Percentiles rank a stretch among this genome's conserved stretches.
Conservation (phyloP, 64 coral and sea anemone species). For the Montipora efflorescens region DNA sequence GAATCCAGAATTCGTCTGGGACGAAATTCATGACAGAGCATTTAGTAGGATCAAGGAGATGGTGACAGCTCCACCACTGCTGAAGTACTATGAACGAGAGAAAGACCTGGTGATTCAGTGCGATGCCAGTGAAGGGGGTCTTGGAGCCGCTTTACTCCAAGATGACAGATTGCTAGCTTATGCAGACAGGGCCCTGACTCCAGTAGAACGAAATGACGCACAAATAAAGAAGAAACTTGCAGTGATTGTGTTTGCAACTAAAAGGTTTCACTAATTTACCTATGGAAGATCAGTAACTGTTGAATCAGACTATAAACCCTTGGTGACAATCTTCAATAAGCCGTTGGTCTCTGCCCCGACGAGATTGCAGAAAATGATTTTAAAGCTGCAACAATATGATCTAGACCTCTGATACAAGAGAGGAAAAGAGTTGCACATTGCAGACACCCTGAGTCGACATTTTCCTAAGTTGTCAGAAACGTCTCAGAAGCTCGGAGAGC, state of each 20-base stretch:
- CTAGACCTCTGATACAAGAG: conserved; percentile 23
- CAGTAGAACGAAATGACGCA: conserved; percentile 18
- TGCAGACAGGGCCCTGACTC: conserved; percentile 7
- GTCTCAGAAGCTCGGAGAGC: background rate
- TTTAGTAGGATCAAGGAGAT: conserved; percentile 16
- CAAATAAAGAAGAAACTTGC: conserved; percentile 43
- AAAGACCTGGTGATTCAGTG: conserved; percentile 15
- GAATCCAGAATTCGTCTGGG: background rate
- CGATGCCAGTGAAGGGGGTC: conserved; percentile 22
- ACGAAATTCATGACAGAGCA: conserved; percentile 11
- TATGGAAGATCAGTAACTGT: conserved; percentile 21
- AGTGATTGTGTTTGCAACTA: conserved; percentile 51
- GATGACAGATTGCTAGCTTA: conserved; percentile 22
- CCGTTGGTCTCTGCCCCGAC: conserved; percentile 50
- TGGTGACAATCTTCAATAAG: conserved; percentile 37
- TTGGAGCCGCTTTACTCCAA: conserved; percentile 39
- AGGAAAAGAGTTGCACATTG: conserved; percentile 7
- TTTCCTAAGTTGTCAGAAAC: background rate
- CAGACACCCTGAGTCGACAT: conserved; percentile 18
- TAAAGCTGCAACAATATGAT: conserved; percentile 1
- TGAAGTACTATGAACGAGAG: conserved; percentile 20
- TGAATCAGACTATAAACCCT: conserved; percentile 29
- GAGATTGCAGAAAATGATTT: conserved; percentile 35
- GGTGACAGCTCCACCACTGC: conserved; percentile 23
- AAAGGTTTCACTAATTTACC: conserved; percentile 59